These are phyloP conservation scores for Poecilia gillii DNA, from an alignment of 2,797 vertebrate genomes.

Conservation along the genomic window DNA sequence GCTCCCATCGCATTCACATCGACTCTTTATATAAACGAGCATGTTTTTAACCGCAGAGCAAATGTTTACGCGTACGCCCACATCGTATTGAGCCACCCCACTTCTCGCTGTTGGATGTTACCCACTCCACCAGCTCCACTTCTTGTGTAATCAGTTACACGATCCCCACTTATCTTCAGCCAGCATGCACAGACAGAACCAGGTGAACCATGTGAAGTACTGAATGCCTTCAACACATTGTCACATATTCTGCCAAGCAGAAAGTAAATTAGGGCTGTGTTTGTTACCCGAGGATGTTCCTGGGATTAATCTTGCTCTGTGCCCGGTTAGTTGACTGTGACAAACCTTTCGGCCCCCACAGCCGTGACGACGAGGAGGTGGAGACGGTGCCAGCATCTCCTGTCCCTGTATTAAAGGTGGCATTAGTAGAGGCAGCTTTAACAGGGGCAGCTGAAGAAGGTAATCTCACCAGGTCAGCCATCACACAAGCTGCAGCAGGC, in stretches of 20 bases:
- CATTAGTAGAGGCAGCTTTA: constrained; percentile 53
- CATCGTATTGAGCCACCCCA: constrained; percentile 24
- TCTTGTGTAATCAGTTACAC: constrained; percentile 28
- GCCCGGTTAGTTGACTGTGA: constrained; percentile 18
- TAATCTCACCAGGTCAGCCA: constrained; percentile 81
- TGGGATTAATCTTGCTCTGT: not conserved
- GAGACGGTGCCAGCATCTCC: constrained; percentile 40
- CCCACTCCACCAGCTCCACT: constrained; percentile 23
- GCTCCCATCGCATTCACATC: constrained; percentile 49
- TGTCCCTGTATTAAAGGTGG: constrained; percentile 66
- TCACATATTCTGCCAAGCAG: not conserved
- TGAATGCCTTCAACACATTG: not conserved
- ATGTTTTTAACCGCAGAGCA: constrained; percentile 39
- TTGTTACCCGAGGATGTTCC: not conserved
- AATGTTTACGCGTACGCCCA: constrained; percentile 52
- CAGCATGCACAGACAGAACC: constrained; percentile 38
- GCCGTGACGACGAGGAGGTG: constrained; percentile 15
- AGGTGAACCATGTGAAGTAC: constrained; percentile 9
- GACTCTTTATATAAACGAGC: constrained; percentile 47
- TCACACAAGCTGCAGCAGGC: constrained; percentile 79
- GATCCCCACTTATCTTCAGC: constrained; percentile 4
- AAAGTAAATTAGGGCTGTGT: not conserved
- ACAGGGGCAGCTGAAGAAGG: constrained; percentile 77
- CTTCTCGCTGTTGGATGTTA: constrained; percentile 23
- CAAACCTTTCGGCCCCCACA: constrained; percentile 19